These are phyloP conservation scores for Macrophya annulata DNA, from an alignment of 2,888 invertebrate genomes.

Conservation along the genomic window DNA sequence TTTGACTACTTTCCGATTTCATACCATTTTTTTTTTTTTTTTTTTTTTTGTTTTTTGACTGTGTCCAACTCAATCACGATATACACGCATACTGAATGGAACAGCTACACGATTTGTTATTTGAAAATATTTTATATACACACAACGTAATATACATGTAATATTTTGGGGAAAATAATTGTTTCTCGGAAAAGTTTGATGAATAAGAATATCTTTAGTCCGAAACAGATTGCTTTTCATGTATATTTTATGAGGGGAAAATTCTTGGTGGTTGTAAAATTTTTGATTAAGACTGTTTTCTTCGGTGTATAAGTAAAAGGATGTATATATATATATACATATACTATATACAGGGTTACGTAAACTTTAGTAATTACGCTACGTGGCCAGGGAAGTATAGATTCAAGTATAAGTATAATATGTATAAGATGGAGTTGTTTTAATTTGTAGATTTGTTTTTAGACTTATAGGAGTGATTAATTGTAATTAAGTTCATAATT, in stretches of 20 bases:
- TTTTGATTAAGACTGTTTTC: background rate
- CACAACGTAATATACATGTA: no score
- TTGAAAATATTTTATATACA: no score
- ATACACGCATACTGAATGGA: background rate
- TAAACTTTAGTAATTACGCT: slow-evolving; percentile 27
- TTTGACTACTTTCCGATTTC: background rate
- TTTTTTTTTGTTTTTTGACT: background rate
- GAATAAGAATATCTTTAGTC: background rate
- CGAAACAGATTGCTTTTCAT: background rate
- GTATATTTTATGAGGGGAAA: background rate
- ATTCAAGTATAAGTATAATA: background rate
- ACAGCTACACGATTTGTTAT: background rate
- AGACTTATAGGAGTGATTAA: slow-evolving; percentile 5
- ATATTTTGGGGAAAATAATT: background rate
- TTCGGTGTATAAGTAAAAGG: background rate
- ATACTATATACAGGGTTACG: background rate
- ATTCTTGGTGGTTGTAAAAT: background rate
- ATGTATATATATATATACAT: background rate
- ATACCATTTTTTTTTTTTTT: background rate
- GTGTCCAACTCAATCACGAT: background rate
- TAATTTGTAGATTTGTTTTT: slow-evolving; percentile 17
- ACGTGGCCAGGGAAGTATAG: background rate
- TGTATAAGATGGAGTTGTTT: background rate
- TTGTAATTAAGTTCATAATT: slow-evolving; percentile 38
- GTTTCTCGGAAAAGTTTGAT: background rate